Conservation (phyloP, 1,140 invertebrate species). For the Pseudomyrmex cubaensis region DNA sequence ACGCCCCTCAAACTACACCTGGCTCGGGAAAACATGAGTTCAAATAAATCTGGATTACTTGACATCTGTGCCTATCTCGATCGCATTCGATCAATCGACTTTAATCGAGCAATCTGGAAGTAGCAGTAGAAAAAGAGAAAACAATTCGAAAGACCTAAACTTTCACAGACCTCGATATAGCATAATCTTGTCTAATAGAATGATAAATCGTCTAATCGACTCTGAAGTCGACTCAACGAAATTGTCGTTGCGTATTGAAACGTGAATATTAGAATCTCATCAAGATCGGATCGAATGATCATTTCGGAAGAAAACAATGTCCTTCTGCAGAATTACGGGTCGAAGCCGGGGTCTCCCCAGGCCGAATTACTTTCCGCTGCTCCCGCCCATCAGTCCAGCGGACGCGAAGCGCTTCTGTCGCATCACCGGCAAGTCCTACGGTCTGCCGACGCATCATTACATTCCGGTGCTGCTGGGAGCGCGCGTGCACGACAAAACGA, state of each 20-base stretch:
- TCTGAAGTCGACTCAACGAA: background rate
- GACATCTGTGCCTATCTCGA: too few relatives aligned
- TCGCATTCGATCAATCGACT: too few relatives aligned
- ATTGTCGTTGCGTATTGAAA: background rate
- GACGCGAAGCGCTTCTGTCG: conserved; percentile 92
- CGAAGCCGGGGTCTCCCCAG: conserved; percentile 92
- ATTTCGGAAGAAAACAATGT: conserved; percentile 83
- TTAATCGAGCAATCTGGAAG: too few relatives aligned
- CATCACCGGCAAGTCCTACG: conserved; percentile 93
- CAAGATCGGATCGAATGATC: conserved; percentile 9
- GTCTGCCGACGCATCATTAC: conserved; percentile 91
- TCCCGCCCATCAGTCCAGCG: conserved; percentile 92
- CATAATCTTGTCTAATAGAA: background rate
- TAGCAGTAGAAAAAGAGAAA: too few relatives aligned
- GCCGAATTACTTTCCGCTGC: conserved; percentile 93
- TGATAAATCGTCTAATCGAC: background rate
- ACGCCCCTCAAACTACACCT: too few relatives aligned
- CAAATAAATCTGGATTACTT: too few relatives aligned
- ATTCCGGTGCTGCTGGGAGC: conserved; percentile 90
- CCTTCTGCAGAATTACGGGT: conserved; percentile 93
- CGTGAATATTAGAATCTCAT: background rate
- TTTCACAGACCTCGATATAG: background rate
- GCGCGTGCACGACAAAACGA: conserved; percentile 85
- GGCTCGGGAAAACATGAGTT: too few relatives aligned
- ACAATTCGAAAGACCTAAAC: too few relatives aligned